These are phyloP conservation scores for Neotoma lepida DNA, from an alignment of 2,113 vertebrate species.

Conservation along the genomic window DNA sequence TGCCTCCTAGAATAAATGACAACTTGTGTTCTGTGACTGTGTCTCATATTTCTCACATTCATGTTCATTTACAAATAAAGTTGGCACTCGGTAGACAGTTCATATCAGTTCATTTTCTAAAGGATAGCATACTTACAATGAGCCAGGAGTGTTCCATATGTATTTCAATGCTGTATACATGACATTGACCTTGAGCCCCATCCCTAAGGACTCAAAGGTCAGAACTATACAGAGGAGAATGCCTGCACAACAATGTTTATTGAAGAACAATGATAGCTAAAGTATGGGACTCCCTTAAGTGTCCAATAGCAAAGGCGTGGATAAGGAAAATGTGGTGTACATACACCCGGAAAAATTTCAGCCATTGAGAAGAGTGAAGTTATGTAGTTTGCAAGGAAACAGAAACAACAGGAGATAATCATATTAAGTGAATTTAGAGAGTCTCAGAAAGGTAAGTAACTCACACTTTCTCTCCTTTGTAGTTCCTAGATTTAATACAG, in stretches of 20 bases:
- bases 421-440: neutral
- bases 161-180: neutral
- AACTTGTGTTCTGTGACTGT: neutral
- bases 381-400: neutral
- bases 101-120: neutral
- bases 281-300: too few relatives aligned
- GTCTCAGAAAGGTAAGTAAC: neutral
- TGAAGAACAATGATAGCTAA: too few relatives aligned
- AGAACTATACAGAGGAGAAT: neutral
- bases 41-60: neutral
- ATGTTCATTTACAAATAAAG: neutral
- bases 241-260: neutral
- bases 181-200: neutral
- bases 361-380: neutral
- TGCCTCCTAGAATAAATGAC: slow-evolving; percentile 2
- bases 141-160: neutral
- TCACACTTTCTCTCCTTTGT: neutral
- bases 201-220: neutral
- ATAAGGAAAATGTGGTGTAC: neutral
- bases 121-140: neutral
- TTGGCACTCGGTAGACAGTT: neutral
- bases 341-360: neutral
- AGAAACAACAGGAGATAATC: neutral
- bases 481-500: neutral
- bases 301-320: neutral